Percentiles rank a stretch among this genome's conserved stretches.
phyloP scores from a whole-genome alignment of 2,113 vertebrate genomes.

The Paracanthobrama guichenoti region DNA sequence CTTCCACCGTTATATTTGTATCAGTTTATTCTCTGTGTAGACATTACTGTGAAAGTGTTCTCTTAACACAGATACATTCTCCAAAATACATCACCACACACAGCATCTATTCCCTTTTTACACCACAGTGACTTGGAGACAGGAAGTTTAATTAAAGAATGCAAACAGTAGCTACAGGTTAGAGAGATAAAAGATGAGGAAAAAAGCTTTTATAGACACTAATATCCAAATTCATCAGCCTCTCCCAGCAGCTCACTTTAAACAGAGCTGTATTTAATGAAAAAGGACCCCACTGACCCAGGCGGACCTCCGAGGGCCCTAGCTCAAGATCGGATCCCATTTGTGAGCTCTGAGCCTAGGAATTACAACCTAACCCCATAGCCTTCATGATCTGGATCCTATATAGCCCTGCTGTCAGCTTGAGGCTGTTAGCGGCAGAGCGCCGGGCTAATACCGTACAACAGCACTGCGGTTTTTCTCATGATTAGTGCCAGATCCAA shows the following conservation, averaged over 20 bases:
- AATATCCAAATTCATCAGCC: slow-evolving; percentile 45
- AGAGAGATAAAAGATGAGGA: slow-evolving; percentile 38
- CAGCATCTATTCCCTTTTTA: slow-evolving; percentile 11
- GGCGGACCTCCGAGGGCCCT: slow-evolving; percentile 28
- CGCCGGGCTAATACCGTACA: background rate
- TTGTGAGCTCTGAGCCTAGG: slow-evolving; percentile 51
- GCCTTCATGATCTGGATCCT: slow-evolving; percentile 59
- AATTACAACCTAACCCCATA: slow-evolving; percentile 56
- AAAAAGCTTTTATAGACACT: slow-evolving; percentile 28
- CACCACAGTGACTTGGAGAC: slow-evolving; percentile 1
- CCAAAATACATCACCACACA: background rate
- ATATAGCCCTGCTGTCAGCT: slow-evolving; percentile 67
- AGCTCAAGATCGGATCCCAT: slow-evolving; percentile 48
- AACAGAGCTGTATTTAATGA: slow-evolving; percentile 57
- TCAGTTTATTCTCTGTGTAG: background rate
- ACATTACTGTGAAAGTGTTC: slow-evolving; percentile 16
- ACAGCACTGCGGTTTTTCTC: background rate
- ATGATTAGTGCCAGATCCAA: slow-evolving; percentile 13
- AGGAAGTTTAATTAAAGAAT: slow-evolving; percentile 53
- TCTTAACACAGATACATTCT: background rate
- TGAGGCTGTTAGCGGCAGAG: slow-evolving; percentile 60
- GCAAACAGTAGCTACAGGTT: slow-evolving; percentile 46
- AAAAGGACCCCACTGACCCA: slow-evolving; percentile 48
- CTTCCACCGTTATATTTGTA: no score
- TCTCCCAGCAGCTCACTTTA: slow-evolving; percentile 44